Evolutionary conservation across 2,113 vertebrate genomes (phyloP).

Genomic region (Sander vitreus): DNA sequence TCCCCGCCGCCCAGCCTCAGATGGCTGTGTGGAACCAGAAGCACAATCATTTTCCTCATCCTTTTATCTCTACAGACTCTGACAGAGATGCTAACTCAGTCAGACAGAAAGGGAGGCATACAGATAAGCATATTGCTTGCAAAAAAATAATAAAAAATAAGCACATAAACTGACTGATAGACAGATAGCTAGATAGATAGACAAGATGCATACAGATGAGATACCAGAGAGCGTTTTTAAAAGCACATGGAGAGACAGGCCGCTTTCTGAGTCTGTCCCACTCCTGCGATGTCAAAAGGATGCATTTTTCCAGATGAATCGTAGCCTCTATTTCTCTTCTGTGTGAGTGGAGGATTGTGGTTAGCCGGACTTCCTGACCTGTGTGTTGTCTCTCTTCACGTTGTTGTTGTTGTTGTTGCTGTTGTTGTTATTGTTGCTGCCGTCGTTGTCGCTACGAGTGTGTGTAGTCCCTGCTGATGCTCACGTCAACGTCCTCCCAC

Average conservation of each 20-base stretch:
- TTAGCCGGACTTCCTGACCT: constrained; percentile 64
- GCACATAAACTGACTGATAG: constrained; percentile 63
- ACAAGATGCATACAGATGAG: constrained; percentile 38
- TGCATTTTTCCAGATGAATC: constrained; percentile 63
- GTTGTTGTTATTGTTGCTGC: constrained; percentile 57
- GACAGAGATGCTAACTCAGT: constrained; percentile 51
- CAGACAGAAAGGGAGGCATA: constrained; percentile 53
- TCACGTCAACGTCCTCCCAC: constrained; percentile 73
- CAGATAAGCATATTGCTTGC: constrained; percentile 65
- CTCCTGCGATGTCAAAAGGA: constrained; percentile 58
- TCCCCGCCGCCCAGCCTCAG: constrained; percentile 42
- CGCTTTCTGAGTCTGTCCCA: constrained; percentile 51
- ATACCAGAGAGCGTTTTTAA: constrained; percentile 56
- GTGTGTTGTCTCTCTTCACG: constrained; percentile 70
- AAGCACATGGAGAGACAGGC: constrained; percentile 66
- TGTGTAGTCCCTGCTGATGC: constrained; percentile 73
- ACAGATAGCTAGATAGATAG: constrained; percentile 31
- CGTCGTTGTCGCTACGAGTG: constrained; percentile 62
- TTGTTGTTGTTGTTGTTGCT: constrained; percentile 48
- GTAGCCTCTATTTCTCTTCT: constrained; percentile 65
- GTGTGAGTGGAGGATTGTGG: constrained; percentile 67
- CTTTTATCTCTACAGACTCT: constrained; percentile 61
- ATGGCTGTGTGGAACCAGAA: constrained; percentile 66
- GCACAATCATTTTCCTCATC: constrained; percentile 73
- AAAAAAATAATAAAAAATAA: constrained; percentile 53